These are phyloP conservation scores for Enteromius viviparus DNA, from an alignment of 2,797 vertebrate species.

Conservation along the genomic window DNA sequence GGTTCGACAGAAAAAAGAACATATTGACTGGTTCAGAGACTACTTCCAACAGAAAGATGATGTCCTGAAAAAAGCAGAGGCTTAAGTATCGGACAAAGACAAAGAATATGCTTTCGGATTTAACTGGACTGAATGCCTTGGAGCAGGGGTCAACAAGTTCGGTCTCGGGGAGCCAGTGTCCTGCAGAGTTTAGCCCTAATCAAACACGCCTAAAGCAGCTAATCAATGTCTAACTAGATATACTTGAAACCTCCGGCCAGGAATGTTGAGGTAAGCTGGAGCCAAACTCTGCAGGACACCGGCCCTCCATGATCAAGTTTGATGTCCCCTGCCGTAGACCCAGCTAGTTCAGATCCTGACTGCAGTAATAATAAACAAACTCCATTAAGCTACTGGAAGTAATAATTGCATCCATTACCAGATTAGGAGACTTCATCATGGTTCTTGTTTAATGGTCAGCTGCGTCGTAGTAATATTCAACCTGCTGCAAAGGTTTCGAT, in stretches of 20 bases:
- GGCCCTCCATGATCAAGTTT: too few species aligned
- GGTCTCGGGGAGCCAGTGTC: too few species aligned
- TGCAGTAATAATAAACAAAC: too few species aligned
- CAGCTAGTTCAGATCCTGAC: background rate
- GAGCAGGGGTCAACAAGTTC: background rate
- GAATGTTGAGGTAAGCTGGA: too few species aligned
- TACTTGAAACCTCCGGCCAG: too few species aligned
- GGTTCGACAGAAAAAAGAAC: slow-evolving; percentile 88
- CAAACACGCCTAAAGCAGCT: too few species aligned
- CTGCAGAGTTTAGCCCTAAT: too few species aligned
- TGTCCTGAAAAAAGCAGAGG: slow-evolving; percentile 80
- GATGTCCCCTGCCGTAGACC: slow-evolving; percentile 8
- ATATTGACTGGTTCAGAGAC: slow-evolving; percentile 93
- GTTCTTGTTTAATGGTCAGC: background rate
- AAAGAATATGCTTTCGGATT: background rate
- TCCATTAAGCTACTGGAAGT: background rate
- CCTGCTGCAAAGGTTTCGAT: background rate
- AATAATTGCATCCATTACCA: background rate
- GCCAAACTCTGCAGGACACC: too few species aligned
- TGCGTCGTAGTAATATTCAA: background rate
- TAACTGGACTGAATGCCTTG: slow-evolving; percentile 6
- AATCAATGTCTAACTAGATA: too few species aligned
- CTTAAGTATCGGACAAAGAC: slow-evolving; percentile 62
- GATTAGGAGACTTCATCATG: background rate
- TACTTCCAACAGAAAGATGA: slow-evolving; percentile 91